Conservation (phyloP, 1,140 invertebrate genomes). For the Drosophila burlai region DNA sequence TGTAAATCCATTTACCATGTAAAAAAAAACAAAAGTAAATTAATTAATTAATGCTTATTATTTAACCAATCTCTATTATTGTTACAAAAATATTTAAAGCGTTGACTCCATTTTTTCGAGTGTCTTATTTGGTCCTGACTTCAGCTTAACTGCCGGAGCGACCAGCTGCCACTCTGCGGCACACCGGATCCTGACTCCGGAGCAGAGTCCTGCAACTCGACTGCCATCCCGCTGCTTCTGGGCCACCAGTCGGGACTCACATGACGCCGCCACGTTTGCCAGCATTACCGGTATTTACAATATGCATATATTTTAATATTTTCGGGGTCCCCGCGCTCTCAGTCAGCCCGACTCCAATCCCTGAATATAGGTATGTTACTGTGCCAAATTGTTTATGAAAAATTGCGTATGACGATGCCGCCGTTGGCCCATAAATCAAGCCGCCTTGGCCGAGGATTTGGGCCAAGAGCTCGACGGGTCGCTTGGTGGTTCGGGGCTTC, state of each 20-base stretch:
- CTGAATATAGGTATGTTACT: constrained; percentile 66
- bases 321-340: constrained; percentile 32
- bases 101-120: neutral
- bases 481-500: constrained; percentile 32
- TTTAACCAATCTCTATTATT: neutral
- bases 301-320: constrained; percentile 73
- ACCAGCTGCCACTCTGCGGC: constrained; percentile 58
- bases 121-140: constrained; percentile 28
- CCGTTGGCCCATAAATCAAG: constrained; percentile 79
- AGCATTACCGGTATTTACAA: constrained; percentile 81
- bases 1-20: too few species aligned
- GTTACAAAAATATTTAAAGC: neutral
- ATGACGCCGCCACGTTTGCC: constrained; percentile 60
- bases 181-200: constrained; percentile 42
- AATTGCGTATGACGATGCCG: constrained; percentile 78
- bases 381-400: constrained; percentile 84
- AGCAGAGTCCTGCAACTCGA: constrained; percentile 25
- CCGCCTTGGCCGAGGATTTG: constrained; percentile 75
- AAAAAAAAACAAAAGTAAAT: too few species aligned
- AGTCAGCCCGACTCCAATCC: constrained; percentile 8
- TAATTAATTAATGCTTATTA: too few species aligned
- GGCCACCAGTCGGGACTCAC: constrained; percentile 65
- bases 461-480: constrained; percentile 65
- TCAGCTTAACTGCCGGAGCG: constrained; percentile 42
- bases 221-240: constrained; percentile 48